Evolutionary conservation across 1,140 invertebrate genomes (phyloP).

Genomic region (Solen grandis): DNA sequence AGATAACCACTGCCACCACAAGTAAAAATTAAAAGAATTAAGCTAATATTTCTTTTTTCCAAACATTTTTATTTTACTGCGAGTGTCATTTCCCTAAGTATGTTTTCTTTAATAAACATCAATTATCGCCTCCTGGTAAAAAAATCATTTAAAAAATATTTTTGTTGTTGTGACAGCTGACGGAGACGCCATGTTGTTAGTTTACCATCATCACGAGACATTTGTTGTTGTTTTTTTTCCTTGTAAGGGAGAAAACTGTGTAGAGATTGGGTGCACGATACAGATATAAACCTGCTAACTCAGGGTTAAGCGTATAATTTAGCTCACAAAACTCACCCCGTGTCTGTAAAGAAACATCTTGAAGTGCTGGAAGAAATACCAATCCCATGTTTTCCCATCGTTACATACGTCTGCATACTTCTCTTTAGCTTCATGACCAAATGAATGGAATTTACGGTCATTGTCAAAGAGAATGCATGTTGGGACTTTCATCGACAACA

Average conservation of each 20-base stretch:
- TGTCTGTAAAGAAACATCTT: constrained; percentile 38
- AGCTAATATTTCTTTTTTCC: no score
- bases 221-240: not conserved
- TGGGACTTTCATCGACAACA: constrained; percentile 21
- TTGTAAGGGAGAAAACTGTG: not conserved
- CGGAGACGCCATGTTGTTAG: no score
- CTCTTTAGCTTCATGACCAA: constrained; percentile 24
- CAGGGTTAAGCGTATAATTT: not conserved
- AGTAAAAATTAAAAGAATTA: no score
- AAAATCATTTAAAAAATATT: no score
- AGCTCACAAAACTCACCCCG: not conserved
- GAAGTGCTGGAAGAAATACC: constrained; percentile 27
- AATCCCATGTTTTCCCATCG: not conserved
- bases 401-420: constrained; percentile 2
- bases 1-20: no score
- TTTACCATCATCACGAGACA: no score
- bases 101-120: no score
- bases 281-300: not conserved
- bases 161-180: no score
- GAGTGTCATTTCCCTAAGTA: no score
- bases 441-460: constrained; percentile 20
- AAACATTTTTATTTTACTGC: no score
- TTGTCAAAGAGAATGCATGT: constrained; percentile 27
- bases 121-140: no score
- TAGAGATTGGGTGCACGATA: not conserved